Base-by-base conservation (phyloP, 2,797 vertebrate genomes). In the Bovichtus diacanthus region DNA sequence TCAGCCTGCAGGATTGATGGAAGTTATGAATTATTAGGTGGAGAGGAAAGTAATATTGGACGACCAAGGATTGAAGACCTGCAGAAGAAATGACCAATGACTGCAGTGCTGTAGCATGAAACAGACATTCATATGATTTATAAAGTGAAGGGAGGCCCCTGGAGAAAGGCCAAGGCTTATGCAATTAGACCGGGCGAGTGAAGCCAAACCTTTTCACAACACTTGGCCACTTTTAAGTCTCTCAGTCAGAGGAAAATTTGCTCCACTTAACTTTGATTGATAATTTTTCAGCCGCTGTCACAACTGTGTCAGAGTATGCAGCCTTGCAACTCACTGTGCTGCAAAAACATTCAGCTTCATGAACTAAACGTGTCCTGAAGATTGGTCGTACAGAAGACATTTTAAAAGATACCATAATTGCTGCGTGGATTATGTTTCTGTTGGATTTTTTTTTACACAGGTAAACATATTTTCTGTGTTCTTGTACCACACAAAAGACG, bases 11-110 rank as follows among this genome's bases (percentile, higher is more conserved):
- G 78, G 82, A 91, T 76, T 83, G 91, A 92, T 90, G 87, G 85
- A 82, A 84, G 87, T 81, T 86, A 90, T 90, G 89, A 92, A 91
- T 92, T 91, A 93, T 93, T 89, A 90, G 86, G 79, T 79, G 71
- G 74, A 39, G 83, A 71, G 75, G 81, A 88, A 85, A 87, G 80
- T 85, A 86, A 87, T 91, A 90, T 88, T 62, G 85, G 82, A 87
- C 63, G 76, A 56, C 55, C 23, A 68, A 78, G 87, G 88, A 87
- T 85, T 87, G 87, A 90, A 72, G 80, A 87, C 67, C 80, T 56
- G 81, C 83, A 77, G 85, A 82, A 78, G 79, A 78, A 92, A 87
- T 90, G 88, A 91, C 87, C 88, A 89, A 89, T 89, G 86, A 87
- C 87, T 81, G 78, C 74, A 64, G 87, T n/a, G 78, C 78, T 47